Evolutionary conservation across 1,140 invertebrate genomes (phyloP).

Genomic region (Sarcophaga peregrina): DNA sequence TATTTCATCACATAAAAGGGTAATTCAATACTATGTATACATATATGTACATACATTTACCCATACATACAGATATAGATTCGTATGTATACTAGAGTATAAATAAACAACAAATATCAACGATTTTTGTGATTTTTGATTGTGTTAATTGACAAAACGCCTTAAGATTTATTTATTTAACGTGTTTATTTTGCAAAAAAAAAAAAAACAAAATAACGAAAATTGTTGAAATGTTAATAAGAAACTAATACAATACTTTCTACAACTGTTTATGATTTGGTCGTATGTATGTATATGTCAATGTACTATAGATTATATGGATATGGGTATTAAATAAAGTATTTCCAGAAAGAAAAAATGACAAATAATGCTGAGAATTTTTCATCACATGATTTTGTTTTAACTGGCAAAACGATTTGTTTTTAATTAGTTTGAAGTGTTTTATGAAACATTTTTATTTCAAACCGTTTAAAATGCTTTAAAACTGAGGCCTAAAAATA

Average conservation of each 20-base stretch:
- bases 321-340: background rate
- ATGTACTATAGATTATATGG: background rate
- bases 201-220: background rate
- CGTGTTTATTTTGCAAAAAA: conserved; percentile 17
- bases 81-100: background rate
- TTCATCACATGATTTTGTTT: conserved; percentile 33
- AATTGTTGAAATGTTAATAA: conserved; percentile 4
- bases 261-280: too few relatives aligned
- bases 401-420: background rate
- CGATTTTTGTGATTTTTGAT: conserved; percentile 1
- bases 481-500: too few relatives aligned
- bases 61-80: too few relatives aligned
- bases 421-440: too few relatives aligned
- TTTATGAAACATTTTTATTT: too few relatives aligned
- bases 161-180: conserved; percentile 34
- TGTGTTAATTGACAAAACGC: conserved; percentile 17
- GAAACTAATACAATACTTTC: background rate
- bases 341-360: background rate
- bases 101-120: background rate
- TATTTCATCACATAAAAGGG: too few relatives aligned
- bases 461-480: too few relatives aligned
- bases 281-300: too few relatives aligned
- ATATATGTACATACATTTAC: too few relatives aligned
- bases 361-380: conserved; percentile 16
- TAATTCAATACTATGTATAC: too few relatives aligned